Conservation (phyloP, 2,113 vertebrate genomes). For the Guaruba guarouba region DNA sequence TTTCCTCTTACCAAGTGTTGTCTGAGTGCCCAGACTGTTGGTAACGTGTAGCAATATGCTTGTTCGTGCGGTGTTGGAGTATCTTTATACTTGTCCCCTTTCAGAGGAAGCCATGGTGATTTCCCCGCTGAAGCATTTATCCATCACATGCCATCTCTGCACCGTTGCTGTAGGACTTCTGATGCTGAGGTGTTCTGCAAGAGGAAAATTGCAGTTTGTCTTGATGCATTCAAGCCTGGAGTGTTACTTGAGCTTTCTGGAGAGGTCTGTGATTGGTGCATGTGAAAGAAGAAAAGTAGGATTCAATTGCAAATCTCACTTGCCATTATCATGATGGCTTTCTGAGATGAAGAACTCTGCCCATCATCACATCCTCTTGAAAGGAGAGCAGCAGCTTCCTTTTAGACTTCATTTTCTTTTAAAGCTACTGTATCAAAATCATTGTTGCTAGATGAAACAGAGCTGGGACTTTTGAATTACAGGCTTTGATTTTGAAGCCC, state of each 20-base stretch:
- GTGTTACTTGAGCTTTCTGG: background rate
- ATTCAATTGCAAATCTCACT: background rate
- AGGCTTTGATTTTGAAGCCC: background rate
- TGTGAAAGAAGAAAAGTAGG: background rate
- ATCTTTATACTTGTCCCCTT: background rate
- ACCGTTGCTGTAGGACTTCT: background rate
- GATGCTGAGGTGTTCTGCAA: background rate
- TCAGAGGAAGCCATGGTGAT: background rate
- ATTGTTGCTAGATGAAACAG: background rate
- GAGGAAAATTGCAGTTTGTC: background rate
- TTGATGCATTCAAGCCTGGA: background rate
- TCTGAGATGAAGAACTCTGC: background rate
- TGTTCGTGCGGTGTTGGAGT: background rate
- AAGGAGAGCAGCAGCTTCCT: background rate
- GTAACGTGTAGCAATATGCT: constrained; percentile 14
- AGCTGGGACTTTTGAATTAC: background rate
- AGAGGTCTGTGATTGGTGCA: background rate
- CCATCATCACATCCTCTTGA: background rate
- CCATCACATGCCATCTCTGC: background rate
- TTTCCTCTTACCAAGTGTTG: background rate
- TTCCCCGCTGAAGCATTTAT: background rate
- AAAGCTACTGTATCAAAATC: background rate
- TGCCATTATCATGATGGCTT: background rate
- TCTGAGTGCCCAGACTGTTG: background rate
- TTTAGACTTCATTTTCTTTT: background rate